Evolutionary conservation across 2,888 invertebrate genomes (phyloP), one percentile per base, ranked within the genome.

Genomic region (Heliothis peltigera): DNA sequence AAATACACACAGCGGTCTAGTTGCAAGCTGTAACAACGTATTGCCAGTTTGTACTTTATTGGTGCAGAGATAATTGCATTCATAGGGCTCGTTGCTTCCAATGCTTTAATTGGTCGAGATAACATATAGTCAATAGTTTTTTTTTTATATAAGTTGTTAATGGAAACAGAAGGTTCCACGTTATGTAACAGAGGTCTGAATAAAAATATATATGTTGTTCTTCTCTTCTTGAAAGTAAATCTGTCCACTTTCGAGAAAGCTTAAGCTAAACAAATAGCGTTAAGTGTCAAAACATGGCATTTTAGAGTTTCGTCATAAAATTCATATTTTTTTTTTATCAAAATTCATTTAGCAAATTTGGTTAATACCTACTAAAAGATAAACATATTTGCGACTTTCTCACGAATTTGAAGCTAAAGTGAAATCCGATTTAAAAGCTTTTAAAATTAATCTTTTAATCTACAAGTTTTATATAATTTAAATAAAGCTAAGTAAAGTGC

Each of bases 21-120:
- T 69, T 72, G 58, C 46, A 39, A 54, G 42, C 22, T 68, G 69
- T 73, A 57, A 73, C 62, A 73, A 53, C 35, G 62, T 57, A 67
- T 57, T 54, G 46, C 51, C 10, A 49, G 42, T 52, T 51, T 17
- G 19, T 51, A 55, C 22, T 72, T 66, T 72, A 72, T 66, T 72
- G 21, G 28, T 47, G n/a, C 17, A 35, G 39, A 46, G 65, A 57
- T 70, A 71, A 70, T 70, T 72, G 54, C 19, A 39, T 53, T 39
- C 39, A 39, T 39, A 57, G 48, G 44, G 22, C 55, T 64, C 28
- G 28, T 49, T 71, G 28, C 46, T 53, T 49, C 25, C 47, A 25
- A 44, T 70, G 55, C 56, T 56, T 69, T 21, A 19, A 52, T 56
- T 52, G n/a, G 39, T 39, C 12, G 12, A 21, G 15, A 48, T 19